phyloP scores from a whole-genome alignment of 1,140 invertebrate genomes.

The Ceratitis capitata region DNA sequence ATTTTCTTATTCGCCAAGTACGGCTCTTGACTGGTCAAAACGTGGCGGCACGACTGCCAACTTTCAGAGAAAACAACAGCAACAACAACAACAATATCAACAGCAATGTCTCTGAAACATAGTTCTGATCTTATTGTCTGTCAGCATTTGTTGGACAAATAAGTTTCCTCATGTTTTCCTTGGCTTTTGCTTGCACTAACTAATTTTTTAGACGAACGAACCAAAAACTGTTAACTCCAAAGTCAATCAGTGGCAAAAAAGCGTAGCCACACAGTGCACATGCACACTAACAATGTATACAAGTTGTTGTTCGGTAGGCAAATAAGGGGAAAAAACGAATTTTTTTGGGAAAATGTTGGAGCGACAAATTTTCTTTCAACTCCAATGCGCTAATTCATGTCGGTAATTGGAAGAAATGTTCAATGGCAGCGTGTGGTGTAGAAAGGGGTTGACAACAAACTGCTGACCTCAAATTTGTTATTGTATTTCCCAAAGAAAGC shows the following conservation, averaged over 20 bases:
- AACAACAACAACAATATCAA: too few species aligned
- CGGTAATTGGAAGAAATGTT: conserved; percentile 27
- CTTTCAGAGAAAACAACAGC: not conserved
- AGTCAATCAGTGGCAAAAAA: not conserved
- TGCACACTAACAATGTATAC: not conserved
- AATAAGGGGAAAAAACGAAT: not conserved
- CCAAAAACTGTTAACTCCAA: not conserved
- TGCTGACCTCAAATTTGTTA: conserved; percentile 25
- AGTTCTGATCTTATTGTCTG: conserved; percentile 28
- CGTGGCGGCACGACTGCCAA: conserved; percentile 4
- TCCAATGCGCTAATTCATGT: conserved; percentile 23
- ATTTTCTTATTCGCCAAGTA: not conserved
- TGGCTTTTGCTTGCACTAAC: not conserved
- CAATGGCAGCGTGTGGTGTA: not conserved
- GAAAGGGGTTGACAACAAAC: not conserved
- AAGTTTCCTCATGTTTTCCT: not conserved
- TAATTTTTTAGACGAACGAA: not conserved
- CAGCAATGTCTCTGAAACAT: conserved; percentile 12
- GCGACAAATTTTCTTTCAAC: conserved; percentile 27
- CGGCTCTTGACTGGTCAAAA: conserved; percentile 6
- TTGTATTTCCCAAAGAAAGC: not conserved
- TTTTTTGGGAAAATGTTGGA: conserved; percentile 25
- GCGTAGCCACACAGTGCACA: not conserved
- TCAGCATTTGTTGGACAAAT: conserved; percentile 3
- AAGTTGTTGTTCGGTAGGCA: not conserved